Conservation (phyloP, 2,888 invertebrate species). For the Nebria brevicollis region DNA sequence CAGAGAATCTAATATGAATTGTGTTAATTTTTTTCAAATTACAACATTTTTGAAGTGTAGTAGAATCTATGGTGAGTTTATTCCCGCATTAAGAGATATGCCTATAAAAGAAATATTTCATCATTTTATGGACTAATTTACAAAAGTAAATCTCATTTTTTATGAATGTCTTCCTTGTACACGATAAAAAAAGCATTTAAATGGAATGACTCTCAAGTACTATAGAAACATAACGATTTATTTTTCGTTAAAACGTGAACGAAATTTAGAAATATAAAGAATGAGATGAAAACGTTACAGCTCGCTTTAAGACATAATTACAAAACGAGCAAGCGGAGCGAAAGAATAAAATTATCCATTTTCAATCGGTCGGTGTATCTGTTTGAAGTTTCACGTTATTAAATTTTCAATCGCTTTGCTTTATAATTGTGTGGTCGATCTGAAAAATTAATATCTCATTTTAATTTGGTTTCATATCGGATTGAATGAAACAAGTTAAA, state of each 20-base stretch:
- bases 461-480: background rate
- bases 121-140: background rate
- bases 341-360: conserved; percentile 1
- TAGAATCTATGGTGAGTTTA: background rate
- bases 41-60: too few relatives aligned
- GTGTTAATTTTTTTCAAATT: too few relatives aligned
- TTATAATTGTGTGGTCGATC: background rate
- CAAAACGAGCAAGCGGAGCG: background rate
- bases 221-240: background rate
- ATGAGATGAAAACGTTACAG: background rate
- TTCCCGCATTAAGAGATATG: background rate
- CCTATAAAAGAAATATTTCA: background rate
- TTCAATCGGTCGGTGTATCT: background rate
- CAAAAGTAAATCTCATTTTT: background rate
- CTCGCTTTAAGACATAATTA: background rate
- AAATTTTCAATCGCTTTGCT: background rate
- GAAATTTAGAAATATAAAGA: background rate
- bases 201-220: background rate
- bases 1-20: too few relatives aligned
- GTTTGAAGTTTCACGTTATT: background rate
- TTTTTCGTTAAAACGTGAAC: background rate
- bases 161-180: background rate
- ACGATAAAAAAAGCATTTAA: background rate
- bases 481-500: background rate
- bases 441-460: conserved; percentile 1